Percentiles rank a stretch among this genome's conserved stretches.
Conservation (phyloP, 1,140 invertebrate species). For the Philaenus spumarius region DNA sequence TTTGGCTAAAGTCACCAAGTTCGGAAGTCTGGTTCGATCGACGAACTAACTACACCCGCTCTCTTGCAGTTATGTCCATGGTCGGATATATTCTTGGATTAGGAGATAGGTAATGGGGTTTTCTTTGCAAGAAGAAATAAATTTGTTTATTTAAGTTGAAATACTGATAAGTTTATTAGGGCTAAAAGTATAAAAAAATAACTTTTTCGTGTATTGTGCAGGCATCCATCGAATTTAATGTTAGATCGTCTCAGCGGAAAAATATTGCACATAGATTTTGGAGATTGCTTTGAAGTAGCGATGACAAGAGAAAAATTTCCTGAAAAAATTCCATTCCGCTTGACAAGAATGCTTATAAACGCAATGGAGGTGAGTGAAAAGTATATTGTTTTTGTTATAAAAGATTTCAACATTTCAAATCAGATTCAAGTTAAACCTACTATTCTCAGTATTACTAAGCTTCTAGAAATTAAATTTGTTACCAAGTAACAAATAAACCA, state of each 20-base stretch:
- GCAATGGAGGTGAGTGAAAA: constrained; percentile 83
- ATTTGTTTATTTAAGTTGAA: not conserved
- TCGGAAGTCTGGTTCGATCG: constrained; percentile 99
- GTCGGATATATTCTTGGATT: constrained; percentile 79
- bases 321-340: constrained; percentile 97
- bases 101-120: constrained; percentile 50
- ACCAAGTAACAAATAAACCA: too few species aligned
- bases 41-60: constrained; percentile 96
- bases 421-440: too few species aligned
- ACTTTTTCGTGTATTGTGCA: too few species aligned
- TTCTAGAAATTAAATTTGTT: too few species aligned
- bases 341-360: constrained; percentile 98
- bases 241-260: constrained; percentile 95
- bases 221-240: constrained; percentile 99
- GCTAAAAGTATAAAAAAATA: too few species aligned
- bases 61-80: constrained; percentile 99
- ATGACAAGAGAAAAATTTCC: constrained; percentile 99
- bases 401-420: too few species aligned
- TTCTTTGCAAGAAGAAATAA: not conserved
- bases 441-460: too few species aligned
- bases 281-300: constrained; percentile 99
- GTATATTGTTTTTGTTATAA: too few species aligned
- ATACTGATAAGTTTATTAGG: too few species aligned
- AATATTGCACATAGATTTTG: constrained; percentile 99
- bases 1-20: constrained; percentile 97